Conservation (phyloP, 1,140 invertebrate species). For the Drosophila carrolli region DNA sequence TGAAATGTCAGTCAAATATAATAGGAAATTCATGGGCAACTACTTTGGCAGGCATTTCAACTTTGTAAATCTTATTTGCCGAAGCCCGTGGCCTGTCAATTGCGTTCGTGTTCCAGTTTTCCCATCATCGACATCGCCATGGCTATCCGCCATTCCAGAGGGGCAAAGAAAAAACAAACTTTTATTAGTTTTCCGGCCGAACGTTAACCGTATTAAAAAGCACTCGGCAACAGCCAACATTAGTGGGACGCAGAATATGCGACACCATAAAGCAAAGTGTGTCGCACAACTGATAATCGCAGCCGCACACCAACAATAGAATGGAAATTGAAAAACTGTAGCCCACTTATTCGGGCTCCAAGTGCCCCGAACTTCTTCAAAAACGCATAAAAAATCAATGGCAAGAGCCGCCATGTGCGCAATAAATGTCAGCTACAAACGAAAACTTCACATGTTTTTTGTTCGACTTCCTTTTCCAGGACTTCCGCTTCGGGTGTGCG, state of each 20-base stretch:
- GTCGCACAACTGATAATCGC: slow-evolving; percentile 41
- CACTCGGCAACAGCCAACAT: slow-evolving; percentile 54
- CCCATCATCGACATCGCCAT: slow-evolving; percentile 33
- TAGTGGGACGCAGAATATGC: slow-evolving; percentile 36
- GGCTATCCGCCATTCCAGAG: slow-evolving; percentile 1
- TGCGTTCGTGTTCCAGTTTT: slow-evolving; percentile 32
- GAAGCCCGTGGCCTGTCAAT: slow-evolving; percentile 45
- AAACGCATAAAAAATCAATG: slow-evolving; percentile 81
- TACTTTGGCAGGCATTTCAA: slow-evolving; percentile 25
- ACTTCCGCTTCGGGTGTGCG: slow-evolving; percentile 18
- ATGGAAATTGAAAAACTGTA: slow-evolving; percentile 59
- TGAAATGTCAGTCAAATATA: slow-evolving; percentile 54
- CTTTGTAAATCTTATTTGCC: slow-evolving; percentile 63
- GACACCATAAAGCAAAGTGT: slow-evolving; percentile 20
- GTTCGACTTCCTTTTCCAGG: slow-evolving; percentile 13
- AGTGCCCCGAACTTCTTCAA: slow-evolving; percentile 67
- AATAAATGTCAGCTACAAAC: slow-evolving; percentile 75
- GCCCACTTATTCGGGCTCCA: slow-evolving; percentile 58
- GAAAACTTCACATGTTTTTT: slow-evolving; percentile 64
- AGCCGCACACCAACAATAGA: slow-evolving; percentile 31
- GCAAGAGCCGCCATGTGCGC: slow-evolving; percentile 71
- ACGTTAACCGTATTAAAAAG: slow-evolving; percentile 72
- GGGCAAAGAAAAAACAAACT: slow-evolving; percentile 34
- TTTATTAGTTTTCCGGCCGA: slow-evolving; percentile 72
- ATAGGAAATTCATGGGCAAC: slow-evolving; percentile 58